Conservation (phyloP, 2,888 invertebrate genomes). For the Plagiodera versicolora region DNA sequence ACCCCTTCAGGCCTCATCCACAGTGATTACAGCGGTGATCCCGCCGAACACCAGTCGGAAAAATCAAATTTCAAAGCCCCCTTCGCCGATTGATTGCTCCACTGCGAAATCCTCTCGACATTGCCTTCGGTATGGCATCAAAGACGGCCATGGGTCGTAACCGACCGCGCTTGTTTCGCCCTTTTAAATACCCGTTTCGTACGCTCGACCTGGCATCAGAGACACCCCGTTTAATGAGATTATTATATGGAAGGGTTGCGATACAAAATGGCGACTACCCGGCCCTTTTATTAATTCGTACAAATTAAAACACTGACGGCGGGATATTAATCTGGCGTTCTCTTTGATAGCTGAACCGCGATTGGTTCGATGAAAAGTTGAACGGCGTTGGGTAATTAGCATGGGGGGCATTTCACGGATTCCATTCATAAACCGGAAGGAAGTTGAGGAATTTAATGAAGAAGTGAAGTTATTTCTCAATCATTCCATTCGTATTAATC, state of each 20-base stretch:
- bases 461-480: no score
- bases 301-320: slow-evolving; percentile 44
- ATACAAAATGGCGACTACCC: slow-evolving; percentile 54
- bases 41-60: slow-evolving; percentile 47
- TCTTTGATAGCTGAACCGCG: slow-evolving; percentile 11
- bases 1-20: no score
- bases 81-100: slow-evolving; percentile 50
- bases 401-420: background rate
- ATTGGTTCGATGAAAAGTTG: background rate
- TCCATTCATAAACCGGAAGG: background rate
- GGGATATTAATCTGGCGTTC: slow-evolving; percentile 35
- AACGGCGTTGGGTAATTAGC: background rate
- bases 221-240: slow-evolving; percentile 57
- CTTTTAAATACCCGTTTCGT: slow-evolving; percentile 47
- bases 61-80: slow-evolving; percentile 54
- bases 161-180: slow-evolving; percentile 39
- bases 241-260: slow-evolving; percentile 54
- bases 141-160: slow-evolving; percentile 32
- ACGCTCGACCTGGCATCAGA: slow-evolving; percentile 53
- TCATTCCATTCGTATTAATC: no score
- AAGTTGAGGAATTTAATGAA: no score
- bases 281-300: slow-evolving; percentile 44
- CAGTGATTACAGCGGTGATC: slow-evolving; percentile 47
- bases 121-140: slow-evolving; percentile 31
- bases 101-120: no score